These are phyloP conservation scores for Gryllus longicercus DNA, from an alignment of 2,888 invertebrate genomes.

Conservation along the genomic window DNA sequence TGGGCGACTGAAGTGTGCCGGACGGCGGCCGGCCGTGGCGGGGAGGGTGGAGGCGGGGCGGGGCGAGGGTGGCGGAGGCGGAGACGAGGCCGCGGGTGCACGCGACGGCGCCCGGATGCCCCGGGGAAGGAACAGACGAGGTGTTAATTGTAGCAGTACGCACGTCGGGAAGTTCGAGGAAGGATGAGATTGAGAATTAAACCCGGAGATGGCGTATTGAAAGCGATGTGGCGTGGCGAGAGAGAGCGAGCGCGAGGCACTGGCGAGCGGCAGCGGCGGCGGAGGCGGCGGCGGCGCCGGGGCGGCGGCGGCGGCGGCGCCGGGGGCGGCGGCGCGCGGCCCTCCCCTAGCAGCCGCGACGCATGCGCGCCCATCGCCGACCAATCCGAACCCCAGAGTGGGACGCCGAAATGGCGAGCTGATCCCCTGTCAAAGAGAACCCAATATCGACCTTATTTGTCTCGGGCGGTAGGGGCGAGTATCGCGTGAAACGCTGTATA, in stretches of 20 bases:
- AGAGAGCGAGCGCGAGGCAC: not conserved
- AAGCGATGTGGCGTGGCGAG: constrained; percentile 20
- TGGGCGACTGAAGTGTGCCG: not conserved
- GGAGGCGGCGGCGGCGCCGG: not conserved
- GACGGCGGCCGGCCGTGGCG: not conserved
- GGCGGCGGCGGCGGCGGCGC: constrained; percentile 6
- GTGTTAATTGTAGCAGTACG: constrained; percentile 24
- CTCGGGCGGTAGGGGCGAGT: constrained; percentile 29
- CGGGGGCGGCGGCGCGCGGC: constrained; percentile 20
- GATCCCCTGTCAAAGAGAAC: constrained; percentile 32
- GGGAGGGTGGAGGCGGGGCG: not conserved
- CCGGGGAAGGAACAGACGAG: not conserved
- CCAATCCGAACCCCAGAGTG: constrained; percentile 35
- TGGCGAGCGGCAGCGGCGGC: not conserved
- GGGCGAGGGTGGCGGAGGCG: not conserved
- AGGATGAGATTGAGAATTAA: constrained; percentile 33
- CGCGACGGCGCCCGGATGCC: not conserved
- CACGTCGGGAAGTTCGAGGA: constrained; percentile 25
- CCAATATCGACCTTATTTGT: constrained; percentile 35
- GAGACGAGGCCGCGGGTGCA: not conserved
- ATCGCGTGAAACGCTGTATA: constrained; percentile 24
- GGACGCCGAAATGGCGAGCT: constrained; percentile 36
- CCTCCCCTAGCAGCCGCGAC: constrained; percentile 31
- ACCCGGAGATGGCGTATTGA: constrained; percentile 34
- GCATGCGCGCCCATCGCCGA: constrained; percentile 31